Percentiles rank a stretch among this genome's conserved stretches.
These are phyloP conservation scores for Scaptomyza tumidula DNA, from an alignment of 2,888 invertebrate species.

Conservation along the genomic window DNA sequence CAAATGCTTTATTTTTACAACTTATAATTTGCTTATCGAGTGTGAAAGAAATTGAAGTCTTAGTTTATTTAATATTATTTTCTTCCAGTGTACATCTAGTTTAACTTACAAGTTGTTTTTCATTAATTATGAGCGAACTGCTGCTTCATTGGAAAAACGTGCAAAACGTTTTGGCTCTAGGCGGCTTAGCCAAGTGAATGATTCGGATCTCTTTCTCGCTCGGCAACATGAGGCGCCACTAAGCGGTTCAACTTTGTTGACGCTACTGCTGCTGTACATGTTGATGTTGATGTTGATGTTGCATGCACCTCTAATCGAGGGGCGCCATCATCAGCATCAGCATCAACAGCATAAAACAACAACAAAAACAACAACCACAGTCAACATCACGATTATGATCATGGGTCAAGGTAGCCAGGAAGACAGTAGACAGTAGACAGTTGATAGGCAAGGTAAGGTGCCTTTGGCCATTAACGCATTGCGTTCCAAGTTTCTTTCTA, in stretches of 20 bases:
- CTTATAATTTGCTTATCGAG: too few species aligned
- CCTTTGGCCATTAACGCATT: slow-evolving; percentile 66
- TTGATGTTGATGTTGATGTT: slow-evolving; percentile 72
- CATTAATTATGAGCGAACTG: slow-evolving; percentile 74
- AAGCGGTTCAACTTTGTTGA: slow-evolving; percentile 42
- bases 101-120: slow-evolving; percentile 57
- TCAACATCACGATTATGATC: slow-evolving; percentile 34
- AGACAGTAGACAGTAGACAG: neutral
- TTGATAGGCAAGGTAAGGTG: slow-evolving; percentile 43
- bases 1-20: too few species aligned
- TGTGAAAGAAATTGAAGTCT: too few species aligned
- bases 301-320: slow-evolving; percentile 77
- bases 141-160: slow-evolving; percentile 79
- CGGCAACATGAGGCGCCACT: slow-evolving; percentile 66
- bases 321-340: slow-evolving; percentile 68
- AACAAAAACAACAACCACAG: slow-evolving; percentile 17
- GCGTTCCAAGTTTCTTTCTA: slow-evolving; percentile 56
- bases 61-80: neutral
- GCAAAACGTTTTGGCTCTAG: slow-evolving; percentile 70
- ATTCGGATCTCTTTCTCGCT: slow-evolving; percentile 60
- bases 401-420: slow-evolving; percentile 67
- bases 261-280: slow-evolving; percentile 51
- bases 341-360: slow-evolving; percentile 18
- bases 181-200: slow-evolving; percentile 74
- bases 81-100: slow-evolving; percentile 28